Evolutionary conservation across 2,113 vertebrate species (phyloP).

Genomic region (Danionella cerebrum): DNA sequence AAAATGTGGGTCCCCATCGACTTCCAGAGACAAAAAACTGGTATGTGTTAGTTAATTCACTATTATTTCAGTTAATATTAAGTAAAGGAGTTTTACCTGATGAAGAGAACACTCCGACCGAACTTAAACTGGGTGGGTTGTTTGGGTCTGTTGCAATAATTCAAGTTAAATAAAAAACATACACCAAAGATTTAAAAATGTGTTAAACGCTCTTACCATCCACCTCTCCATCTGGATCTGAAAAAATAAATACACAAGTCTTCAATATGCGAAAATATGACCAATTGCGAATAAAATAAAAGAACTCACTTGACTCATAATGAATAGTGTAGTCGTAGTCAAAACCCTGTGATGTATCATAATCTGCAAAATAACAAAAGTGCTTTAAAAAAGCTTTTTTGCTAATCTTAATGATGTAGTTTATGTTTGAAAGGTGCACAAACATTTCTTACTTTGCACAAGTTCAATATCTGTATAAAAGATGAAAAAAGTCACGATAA

Average conservation of each 20-base stretch:
- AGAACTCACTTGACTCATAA: conserved; percentile 59
- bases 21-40: conserved; percentile 43
- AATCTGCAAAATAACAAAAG: conserved; percentile 47
- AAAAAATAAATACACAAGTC: background rate
- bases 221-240: conserved; percentile 15
- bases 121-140: conserved; percentile 31
- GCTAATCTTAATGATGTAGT: background rate
- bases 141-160: conserved; percentile 39
- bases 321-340: conserved; percentile 55
- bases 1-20: conserved; percentile 80
- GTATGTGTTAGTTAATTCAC: background rate
- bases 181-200: background rate
- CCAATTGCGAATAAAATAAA: background rate
- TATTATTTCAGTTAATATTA: background rate
- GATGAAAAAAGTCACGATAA: no score
- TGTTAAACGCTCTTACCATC: background rate
- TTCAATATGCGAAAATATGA: background rate
- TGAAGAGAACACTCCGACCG: conserved; percentile 52
- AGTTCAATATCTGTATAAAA: conserved; percentile 49
- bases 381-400: background rate
- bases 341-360: conserved; percentile 57
- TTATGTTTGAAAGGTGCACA: background rate
- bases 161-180: background rate
- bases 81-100: conserved; percentile 52
- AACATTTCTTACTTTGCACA: conserved; percentile 51